phyloP scores from a whole-genome alignment of 2,797 vertebrate species.

The Amazona finschi region DNA sequence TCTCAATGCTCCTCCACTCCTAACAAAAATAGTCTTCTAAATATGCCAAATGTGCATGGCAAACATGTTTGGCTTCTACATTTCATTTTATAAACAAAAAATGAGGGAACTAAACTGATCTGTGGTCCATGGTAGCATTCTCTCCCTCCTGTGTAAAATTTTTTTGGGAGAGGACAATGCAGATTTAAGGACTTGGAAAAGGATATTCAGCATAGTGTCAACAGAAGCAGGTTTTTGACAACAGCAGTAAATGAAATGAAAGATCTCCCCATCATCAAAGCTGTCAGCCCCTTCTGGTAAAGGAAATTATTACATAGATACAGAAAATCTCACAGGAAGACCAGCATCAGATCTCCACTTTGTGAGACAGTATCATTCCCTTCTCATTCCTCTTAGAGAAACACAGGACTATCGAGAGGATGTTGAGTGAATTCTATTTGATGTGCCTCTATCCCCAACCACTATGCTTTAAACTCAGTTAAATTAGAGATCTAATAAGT shows the following conservation, averaged over 20 bases:
- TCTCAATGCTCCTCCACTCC: not conserved
- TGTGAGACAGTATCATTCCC: not conserved
- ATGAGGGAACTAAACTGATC: not conserved
- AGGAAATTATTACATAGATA: not conserved
- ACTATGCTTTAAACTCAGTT: not conserved
- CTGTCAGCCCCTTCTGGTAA: not conserved
- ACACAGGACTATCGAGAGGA: not conserved
- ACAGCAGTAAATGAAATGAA: not conserved
- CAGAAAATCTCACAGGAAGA: not conserved
- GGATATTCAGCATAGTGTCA: not conserved
- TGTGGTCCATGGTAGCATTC: not conserved
- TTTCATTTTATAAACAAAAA: not conserved
- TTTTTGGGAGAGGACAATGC: not conserved
- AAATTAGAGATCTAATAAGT: not conserved
- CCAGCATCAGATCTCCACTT: not conserved
- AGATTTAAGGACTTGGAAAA: not conserved
- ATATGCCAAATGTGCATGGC: not conserved
- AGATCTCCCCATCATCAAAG: not conserved
- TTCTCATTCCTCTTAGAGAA: not conserved
- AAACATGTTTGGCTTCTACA: not conserved
- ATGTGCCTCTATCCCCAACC: not conserved
- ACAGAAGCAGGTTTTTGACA: not conserved
- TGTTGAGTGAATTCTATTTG: not conserved
- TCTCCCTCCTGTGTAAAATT: not conserved
- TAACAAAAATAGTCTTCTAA: constrained; percentile 11